Evolutionary conservation across 1,140 invertebrate species (phyloP).

Genomic region (Bombus sylvicola): DNA sequence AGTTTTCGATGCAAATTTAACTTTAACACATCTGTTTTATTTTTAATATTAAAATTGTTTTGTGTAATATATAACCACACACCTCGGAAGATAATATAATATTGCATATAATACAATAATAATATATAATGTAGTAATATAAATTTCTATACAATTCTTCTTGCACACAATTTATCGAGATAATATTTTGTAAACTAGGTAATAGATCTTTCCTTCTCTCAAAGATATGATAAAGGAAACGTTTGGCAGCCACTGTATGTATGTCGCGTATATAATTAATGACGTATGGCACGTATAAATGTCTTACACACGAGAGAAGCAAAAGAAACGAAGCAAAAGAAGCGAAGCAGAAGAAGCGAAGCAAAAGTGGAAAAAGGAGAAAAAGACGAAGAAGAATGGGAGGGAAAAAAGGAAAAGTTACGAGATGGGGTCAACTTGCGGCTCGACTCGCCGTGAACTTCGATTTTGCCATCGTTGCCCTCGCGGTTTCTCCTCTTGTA

Average conservation of each 20-base stretch:
- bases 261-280: constrained; percentile 9
- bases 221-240: background rate
- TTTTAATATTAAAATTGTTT: background rate
- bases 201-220: background rate
- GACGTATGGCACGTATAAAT: constrained; percentile 13
- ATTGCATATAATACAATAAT: too few species aligned
- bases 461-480: constrained; percentile 44
- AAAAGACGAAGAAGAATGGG: background rate
- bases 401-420: background rate
- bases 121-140: background rate
- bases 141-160: background rate
- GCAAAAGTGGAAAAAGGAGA: background rate
- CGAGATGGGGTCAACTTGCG: constrained; percentile 50
- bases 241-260: background rate
- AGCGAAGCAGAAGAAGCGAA: background rate
- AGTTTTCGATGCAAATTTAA: too few species aligned
- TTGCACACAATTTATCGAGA: background rate
- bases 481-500: constrained; percentile 52
- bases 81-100: too few species aligned
- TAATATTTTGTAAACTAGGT: background rate
- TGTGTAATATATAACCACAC: too few species aligned
- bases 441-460: constrained; percentile 45
- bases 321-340: background rate
- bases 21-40: too few species aligned
- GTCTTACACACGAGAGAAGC: background rate